A percentile compares a stretch with the other conserved stretches of the same genome.
These are phyloP conservation scores for Solenopsis fugax DNA, from an alignment of 1,140 invertebrate species.

Conservation along the genomic window DNA sequence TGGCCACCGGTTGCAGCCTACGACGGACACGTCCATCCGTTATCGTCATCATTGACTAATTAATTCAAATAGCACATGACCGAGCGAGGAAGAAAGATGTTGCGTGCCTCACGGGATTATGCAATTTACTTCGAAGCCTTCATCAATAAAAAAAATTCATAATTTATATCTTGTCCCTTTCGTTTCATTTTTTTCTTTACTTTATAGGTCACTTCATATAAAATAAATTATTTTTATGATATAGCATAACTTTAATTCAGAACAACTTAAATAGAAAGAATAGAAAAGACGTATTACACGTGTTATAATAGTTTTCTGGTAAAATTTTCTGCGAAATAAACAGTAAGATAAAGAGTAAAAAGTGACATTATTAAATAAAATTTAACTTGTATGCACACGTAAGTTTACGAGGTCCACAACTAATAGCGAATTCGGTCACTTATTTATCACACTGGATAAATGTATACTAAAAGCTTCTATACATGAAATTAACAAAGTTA, in stretches of 20 bases:
- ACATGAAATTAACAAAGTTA: too few relatives aligned
- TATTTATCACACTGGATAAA: too few relatives aligned
- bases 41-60: constrained; percentile 26
- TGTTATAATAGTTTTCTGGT: neutral
- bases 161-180: neutral
- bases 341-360: neutral
- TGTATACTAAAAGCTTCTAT: too few relatives aligned
- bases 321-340: neutral
- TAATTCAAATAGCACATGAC: constrained; percentile 40
- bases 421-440: too few relatives aligned
- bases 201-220: neutral
- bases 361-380: neutral
- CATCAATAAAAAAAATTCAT: neutral
- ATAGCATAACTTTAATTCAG: neutral
- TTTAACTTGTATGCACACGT: neutral
- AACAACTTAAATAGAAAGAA: neutral
- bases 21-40: constrained; percentile 1
- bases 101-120: neutral
- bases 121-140: neutral
- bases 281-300: neutral
- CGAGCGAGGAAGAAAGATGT: neutral
- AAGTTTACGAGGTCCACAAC: too few relatives aligned
- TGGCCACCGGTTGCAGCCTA: constrained; percentile 36
- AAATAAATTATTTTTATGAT: neutral
- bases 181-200: neutral